Percentiles rank a stretch among this genome's conserved stretches.
Conservation (phyloP, 2,888 invertebrate species). For the Platerodrilus igneus region DNA sequence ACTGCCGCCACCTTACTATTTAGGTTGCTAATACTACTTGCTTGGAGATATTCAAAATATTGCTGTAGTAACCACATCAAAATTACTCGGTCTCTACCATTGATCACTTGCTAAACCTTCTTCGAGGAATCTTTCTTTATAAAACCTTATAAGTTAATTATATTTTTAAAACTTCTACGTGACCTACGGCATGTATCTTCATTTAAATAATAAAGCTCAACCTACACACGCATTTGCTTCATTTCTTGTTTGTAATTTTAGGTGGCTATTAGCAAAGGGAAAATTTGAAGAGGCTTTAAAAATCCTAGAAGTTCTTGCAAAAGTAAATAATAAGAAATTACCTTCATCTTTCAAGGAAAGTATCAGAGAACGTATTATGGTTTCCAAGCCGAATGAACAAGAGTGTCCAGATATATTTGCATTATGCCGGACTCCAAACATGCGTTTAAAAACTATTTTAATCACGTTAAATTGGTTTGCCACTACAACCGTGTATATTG, state of each 20-base stretch:
- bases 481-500: constrained; percentile 88
- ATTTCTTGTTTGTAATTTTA: no score
- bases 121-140: no score
- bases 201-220: neutral
- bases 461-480: constrained; percentile 90
- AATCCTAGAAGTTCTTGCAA: constrained; percentile 73
- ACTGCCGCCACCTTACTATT: no score
- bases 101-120: no score
- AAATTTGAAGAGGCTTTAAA: constrained; percentile 75
- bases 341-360: constrained; percentile 69
- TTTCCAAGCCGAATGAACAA: constrained; percentile 55
- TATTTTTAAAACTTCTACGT: constrained; percentile 1
- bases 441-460: constrained; percentile 79
- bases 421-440: constrained; percentile 78
- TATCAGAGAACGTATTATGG: constrained; percentile 66
- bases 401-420: constrained; percentile 58
- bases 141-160: neutral
- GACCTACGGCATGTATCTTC: neutral
- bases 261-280: constrained; percentile 52
- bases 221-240: neutral
- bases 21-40: no score
- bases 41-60: no score
- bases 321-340: constrained; percentile 69
- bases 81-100: no score
- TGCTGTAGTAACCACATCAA: no score